Base-by-base conservation (phyloP, 1,140 invertebrate species). In the Bombus confusus region DNA sequence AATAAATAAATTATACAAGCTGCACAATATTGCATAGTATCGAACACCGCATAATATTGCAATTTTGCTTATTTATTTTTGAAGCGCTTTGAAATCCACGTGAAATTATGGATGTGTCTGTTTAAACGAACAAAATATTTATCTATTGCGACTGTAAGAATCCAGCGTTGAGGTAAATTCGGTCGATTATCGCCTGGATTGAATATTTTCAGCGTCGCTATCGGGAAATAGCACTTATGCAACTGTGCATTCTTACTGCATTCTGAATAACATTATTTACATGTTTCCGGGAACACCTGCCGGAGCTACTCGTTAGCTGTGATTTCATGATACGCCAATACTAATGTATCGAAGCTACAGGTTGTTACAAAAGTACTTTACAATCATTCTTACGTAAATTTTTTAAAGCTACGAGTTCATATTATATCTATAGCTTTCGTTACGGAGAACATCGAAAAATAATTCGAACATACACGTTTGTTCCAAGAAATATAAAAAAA, bases 201-300 rank as follows among this genome's bases (percentile, higher is more conserved):
- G 39, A 43, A 28, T 52, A 80, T 69, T 4, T 10, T 18, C 64
- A 52, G 12, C 43, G 39, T 59, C 28, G 43, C 31, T 72, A 87
- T 87, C 85, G 66, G 57, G 8, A 79, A 47, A 69, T 25, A 25
- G 34, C 37, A 71, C 86, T 88, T 88, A 88, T 52, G 87, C 80
- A 88, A 88, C 59, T 71, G 62, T 12, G 74, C 71, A 87, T 72
- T 77, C 80, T 64, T 71, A n/a, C 87, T 64, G 75, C 25, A 87
- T 87, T 87, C 80, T 71, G 62, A 84, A 88, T 76, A 82, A 43
- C 74, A 77, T 75, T 87, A 88, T 88, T 88, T 88, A 83, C 86
- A 75, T 87, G 76, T 80, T 87, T 84, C 87, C 86, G 87, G 87
- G 80, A 84, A 77, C 71, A 88, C 75, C 69, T 87, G 80, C 52